phyloP scores from a whole-genome alignment of 2,888 invertebrate species.

The Sarcophaga variegata region DNA sequence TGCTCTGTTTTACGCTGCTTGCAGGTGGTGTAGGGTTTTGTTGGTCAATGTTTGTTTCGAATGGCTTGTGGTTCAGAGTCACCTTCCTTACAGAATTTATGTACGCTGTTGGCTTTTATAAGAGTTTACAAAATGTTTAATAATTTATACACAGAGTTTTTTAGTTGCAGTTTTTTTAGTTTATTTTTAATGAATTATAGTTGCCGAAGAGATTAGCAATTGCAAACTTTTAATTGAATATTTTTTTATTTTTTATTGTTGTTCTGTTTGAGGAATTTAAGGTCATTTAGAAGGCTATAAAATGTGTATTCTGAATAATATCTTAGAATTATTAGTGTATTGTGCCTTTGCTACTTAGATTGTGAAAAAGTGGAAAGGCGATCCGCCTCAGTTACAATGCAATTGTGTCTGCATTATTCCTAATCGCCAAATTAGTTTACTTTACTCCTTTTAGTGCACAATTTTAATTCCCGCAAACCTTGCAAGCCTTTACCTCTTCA shows the following conservation, averaged over 20 bases:
- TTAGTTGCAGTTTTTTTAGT: not conserved
- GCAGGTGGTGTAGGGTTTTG: not conserved
- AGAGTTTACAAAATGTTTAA: not conserved
- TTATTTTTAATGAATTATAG: constrained; percentile 12
- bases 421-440: no score
- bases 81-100: not conserved
- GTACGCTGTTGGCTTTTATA: not conserved
- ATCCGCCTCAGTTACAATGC: no score
- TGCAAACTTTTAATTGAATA: constrained; percentile 17
- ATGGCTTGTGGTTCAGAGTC: not conserved
- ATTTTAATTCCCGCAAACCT: no score
- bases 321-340: no score
- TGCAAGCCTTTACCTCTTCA: no score
- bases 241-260: not conserved
- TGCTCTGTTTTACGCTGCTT: no score
- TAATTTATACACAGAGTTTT: constrained; percentile 7
- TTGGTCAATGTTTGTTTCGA: not conserved
- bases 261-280: not conserved
- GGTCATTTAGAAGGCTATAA: no score
- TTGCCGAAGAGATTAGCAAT: constrained; percentile 34
- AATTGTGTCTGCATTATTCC: no score
- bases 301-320: no score
- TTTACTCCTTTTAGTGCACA: no score
- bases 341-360: no score
- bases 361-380: no score